Evolutionary conservation across 1,140 invertebrate genomes (phyloP).

Genomic region (Drosophila guanche): DNA sequence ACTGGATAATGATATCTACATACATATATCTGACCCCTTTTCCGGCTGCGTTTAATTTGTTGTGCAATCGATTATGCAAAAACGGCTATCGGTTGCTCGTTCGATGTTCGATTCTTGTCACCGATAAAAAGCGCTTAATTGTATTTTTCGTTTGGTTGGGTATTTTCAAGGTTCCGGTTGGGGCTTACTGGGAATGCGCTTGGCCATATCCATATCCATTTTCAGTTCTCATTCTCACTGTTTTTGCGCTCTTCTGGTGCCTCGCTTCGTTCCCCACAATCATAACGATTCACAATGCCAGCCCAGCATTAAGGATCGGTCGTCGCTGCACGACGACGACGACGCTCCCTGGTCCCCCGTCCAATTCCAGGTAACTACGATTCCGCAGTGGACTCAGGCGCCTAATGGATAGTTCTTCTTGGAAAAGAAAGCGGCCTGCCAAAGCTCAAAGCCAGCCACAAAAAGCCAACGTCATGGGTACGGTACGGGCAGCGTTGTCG

Average conservation of each 20-base stretch:
- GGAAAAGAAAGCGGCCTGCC: constrained; percentile 78
- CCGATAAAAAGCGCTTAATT: too few relatives aligned
- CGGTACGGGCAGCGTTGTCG: constrained; percentile 51
- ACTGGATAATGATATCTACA: too few relatives aligned
- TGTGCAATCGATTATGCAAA: too few relatives aligned
- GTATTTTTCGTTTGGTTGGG: too few relatives aligned
- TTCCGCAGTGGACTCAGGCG: constrained; percentile 69
- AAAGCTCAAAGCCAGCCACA: constrained; percentile 35
- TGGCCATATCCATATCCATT: constrained; percentile 40
- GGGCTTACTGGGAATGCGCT: constrained; percentile 17
- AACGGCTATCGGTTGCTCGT: too few relatives aligned
- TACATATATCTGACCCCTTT: too few relatives aligned
- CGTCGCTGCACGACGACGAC: constrained; percentile 32
- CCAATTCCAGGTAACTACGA: constrained; percentile 60
- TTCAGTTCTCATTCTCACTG: constrained; percentile 17
- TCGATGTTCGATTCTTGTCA: too few relatives aligned
- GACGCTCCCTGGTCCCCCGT: constrained; percentile 26
- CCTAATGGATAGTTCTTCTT: constrained; percentile 79
- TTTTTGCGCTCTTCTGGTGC: neutral
- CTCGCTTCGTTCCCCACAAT: constrained; percentile 7
- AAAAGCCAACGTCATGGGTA: constrained; percentile 60
- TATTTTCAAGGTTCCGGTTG: too few relatives aligned
- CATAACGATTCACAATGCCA: constrained; percentile 62
- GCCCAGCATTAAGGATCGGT: constrained; percentile 43
- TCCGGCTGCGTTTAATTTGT: too few relatives aligned